phyloP scores from a whole-genome alignment of 2,888 invertebrate genomes.

The Ophion ellenae region DNA sequence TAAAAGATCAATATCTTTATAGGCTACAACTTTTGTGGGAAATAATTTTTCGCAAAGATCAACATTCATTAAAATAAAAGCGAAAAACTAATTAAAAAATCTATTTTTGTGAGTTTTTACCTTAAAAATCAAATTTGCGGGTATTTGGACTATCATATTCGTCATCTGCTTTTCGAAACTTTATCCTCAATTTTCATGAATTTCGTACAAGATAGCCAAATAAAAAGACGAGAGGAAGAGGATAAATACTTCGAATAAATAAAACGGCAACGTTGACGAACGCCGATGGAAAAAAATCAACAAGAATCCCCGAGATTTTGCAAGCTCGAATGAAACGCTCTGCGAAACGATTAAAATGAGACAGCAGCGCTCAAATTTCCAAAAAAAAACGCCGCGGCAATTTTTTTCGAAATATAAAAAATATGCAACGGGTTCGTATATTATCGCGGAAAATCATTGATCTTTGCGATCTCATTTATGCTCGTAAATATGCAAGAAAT shows the following conservation, averaged over 20 bases:
- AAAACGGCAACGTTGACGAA: conserved; percentile 34
- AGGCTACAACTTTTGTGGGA: too few relatives aligned
- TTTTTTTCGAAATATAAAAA: conserved; percentile 61
- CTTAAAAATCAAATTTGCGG: too few relatives aligned
- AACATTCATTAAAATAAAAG: neutral
- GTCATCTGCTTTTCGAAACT: neutral
- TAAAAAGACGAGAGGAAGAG: neutral
- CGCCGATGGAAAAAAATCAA: conserved; percentile 1
- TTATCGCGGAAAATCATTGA: conserved; percentile 40
- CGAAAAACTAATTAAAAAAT: neutral
- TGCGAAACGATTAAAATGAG: conserved; percentile 4
- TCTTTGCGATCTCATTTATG: conserved; percentile 35
- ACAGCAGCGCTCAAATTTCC: conserved; percentile 1
- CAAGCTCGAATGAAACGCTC: neutral
- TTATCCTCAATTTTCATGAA: conserved; percentile 1
- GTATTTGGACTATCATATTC: too few relatives aligned
- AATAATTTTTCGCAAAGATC: too few relatives aligned
- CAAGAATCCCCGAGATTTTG: neutral
- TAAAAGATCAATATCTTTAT: too few relatives aligned
- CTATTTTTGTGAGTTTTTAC: neutral
- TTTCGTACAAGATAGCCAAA: conserved; percentile 24
- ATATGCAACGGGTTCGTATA: conserved; percentile 56
- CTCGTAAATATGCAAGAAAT: conserved; percentile 40
- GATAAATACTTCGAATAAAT: conserved; percentile 44
- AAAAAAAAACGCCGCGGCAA: conserved; percentile 10